Conservation (phyloP, 2,797 vertebrate species). For the Alfaro cultratus region DNA sequence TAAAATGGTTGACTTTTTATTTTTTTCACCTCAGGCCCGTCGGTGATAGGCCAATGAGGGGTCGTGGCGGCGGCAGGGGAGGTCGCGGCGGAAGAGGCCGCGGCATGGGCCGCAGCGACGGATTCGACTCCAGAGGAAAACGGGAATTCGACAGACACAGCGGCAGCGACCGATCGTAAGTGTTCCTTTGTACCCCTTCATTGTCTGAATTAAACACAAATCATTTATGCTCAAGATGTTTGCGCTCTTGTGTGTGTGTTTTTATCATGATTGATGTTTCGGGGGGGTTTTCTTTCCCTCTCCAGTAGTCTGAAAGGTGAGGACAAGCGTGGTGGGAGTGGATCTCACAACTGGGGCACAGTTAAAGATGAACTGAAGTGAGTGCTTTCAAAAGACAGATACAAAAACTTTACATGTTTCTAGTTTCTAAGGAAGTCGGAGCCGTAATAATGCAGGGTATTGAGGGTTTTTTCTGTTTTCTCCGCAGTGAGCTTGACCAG, state of each 20-base stretch:
- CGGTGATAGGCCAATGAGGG: constrained; percentile 83
- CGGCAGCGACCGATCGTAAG: constrained; percentile 98
- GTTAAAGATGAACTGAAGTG: constrained; percentile 98
- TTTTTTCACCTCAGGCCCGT: constrained; percentile 53
- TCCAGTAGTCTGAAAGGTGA: constrained; percentile 95
- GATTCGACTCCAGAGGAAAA: constrained; percentile 96
- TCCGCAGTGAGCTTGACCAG: constrained; percentile 92
- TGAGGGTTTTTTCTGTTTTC: background rate
- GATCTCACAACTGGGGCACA: constrained; percentile 99
- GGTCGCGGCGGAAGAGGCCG: constrained; percentile 86
- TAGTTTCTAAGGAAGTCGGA: too few species aligned
- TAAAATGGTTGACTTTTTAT: background rate
- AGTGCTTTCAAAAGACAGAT: constrained; percentile 63
- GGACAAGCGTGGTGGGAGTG: constrained; percentile 96
- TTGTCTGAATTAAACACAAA: background rate
- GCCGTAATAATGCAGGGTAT: background rate
- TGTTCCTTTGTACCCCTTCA: background rate
- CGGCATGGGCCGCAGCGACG: constrained; percentile 92
- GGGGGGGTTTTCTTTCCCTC: constrained; percentile 78
- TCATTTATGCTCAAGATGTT: background rate
- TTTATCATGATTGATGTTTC: constrained; percentile 4
- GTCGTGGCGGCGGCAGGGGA: constrained; percentile 88
- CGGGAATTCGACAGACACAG: constrained; percentile 99
- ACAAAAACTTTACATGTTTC: background rate
- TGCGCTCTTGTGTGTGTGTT: background rate